Percentiles rank a stretch among this genome's conserved stretches.
These are phyloP conservation scores for Ephestia elutella DNA, from an alignment of 1,140 invertebrate species.

Conservation along the genomic window DNA sequence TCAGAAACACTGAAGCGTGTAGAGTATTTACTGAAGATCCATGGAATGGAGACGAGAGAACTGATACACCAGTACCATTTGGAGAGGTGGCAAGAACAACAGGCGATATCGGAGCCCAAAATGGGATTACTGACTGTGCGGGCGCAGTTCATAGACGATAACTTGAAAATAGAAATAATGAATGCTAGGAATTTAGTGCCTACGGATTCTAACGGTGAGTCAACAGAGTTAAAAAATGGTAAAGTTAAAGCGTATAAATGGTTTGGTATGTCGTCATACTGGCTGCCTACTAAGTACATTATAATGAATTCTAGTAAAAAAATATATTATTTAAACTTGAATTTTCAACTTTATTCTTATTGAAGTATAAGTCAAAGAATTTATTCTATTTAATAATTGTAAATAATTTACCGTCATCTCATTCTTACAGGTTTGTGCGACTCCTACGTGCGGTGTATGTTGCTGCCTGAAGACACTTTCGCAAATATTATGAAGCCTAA, in stretches of 20 bases:
- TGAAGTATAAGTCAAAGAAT: too few species aligned
- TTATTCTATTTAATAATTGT: too few species aligned
- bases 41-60: constrained; percentile 89
- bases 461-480: constrained; percentile 91
- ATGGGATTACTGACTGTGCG: constrained; percentile 82
- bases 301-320: background rate
- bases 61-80: constrained; percentile 90
- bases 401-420: too few species aligned
- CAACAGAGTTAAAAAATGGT: too few species aligned
- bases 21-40: constrained; percentile 82
- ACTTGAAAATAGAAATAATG: constrained; percentile 83
- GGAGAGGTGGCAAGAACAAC: constrained; percentile 82
- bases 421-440: constrained; percentile 77
- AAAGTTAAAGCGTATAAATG: too few species aligned
- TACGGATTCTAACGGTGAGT: constrained; percentile 90
- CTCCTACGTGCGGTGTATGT: constrained; percentile 90
- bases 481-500: constrained; percentile 81
- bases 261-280: too few species aligned
- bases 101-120: constrained; percentile 75
- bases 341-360: too few species aligned
- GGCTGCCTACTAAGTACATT: too few species aligned
- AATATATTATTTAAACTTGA: background rate
- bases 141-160: constrained; percentile 78
- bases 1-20: constrained; percentile 79
- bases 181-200: constrained; percentile 92